Percentiles rank a stretch among this genome's conserved stretches.
Evolutionary conservation across 2,888 invertebrate genomes (phyloP).

Genomic region (Cyclophora punctaria): DNA sequence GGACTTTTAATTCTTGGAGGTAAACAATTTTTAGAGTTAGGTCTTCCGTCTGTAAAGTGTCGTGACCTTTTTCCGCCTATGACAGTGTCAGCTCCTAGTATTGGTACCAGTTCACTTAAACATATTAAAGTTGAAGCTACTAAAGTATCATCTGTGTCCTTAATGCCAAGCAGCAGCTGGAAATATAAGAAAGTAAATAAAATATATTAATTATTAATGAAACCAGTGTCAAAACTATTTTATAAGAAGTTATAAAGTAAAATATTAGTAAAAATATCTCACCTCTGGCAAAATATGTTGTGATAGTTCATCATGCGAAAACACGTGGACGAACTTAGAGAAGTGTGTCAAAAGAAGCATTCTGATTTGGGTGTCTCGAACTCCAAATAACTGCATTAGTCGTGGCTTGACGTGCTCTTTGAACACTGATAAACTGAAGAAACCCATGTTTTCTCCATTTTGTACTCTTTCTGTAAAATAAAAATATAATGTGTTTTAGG

Average conservation of each 20-base stretch:
- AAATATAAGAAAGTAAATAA: slow-evolving; percentile 25
- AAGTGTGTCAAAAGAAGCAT: slow-evolving; percentile 86
- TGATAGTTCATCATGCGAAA: slow-evolving; percentile 85
- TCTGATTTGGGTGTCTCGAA: slow-evolving; percentile 87
- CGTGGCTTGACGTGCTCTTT: slow-evolving; percentile 84
- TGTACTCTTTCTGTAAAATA: slow-evolving; percentile 49
- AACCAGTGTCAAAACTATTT: not conserved
- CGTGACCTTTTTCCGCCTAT: slow-evolving; percentile 88
- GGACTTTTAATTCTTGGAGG: slow-evolving; percentile 16
- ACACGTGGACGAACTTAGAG: slow-evolving; percentile 81
- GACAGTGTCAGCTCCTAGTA: slow-evolving; percentile 88
- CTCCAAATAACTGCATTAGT: slow-evolving; percentile 86
- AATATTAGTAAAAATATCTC: slow-evolving; percentile 7
- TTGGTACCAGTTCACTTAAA: slow-evolving; percentile 87
- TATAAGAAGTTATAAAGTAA: not conserved
- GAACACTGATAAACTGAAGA: slow-evolving; percentile 82
- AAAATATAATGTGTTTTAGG: not conserved
- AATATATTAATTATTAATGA: too few species aligned
- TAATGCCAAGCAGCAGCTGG: slow-evolving; percentile 87
- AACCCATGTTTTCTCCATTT: slow-evolving; percentile 66
- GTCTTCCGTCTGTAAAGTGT: slow-evolving; percentile 90
- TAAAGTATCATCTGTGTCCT: slow-evolving; percentile 88
- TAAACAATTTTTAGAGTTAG: slow-evolving; percentile 64
- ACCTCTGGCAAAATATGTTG: slow-evolving; percentile 89
- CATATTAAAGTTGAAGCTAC: slow-evolving; percentile 88